phyloP scores from a whole-genome alignment of 2,113 vertebrate genomes.

The Acrocephalus arundinaceus region DNA sequence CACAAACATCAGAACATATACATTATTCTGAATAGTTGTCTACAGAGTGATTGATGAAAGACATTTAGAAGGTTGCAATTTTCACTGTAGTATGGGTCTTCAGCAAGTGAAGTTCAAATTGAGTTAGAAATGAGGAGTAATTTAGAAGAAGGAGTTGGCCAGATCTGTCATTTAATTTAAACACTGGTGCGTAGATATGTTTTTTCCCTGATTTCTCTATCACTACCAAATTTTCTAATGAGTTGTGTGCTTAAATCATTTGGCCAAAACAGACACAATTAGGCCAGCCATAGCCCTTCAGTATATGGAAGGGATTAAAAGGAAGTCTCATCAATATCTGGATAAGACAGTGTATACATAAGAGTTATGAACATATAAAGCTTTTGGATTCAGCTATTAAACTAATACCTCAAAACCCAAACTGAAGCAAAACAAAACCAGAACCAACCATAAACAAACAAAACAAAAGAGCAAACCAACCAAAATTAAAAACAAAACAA shows the following conservation, averaged over 20 bases:
- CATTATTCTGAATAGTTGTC: conserved; percentile 6
- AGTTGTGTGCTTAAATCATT: background rate
- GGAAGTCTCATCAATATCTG: background rate
- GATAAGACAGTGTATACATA: background rate
- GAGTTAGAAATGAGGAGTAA: background rate
- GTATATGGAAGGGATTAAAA: background rate
- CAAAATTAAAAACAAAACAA: background rate
- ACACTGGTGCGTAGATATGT: background rate
- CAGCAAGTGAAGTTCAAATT: background rate
- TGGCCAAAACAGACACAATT: background rate
- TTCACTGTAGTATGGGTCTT: background rate
- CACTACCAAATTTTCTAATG: background rate
- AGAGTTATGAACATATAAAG: background rate
- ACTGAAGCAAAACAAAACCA: background rate
- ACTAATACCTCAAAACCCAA: background rate
- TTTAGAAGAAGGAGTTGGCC: background rate
- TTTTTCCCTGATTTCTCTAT: background rate
- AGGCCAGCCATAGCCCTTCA: background rate
- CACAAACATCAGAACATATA: background rate
- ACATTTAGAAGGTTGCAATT: background rate
- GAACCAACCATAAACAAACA: background rate
- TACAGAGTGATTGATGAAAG: background rate
- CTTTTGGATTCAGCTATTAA: background rate
- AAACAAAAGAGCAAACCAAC: background rate
- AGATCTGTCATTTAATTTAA: background rate